phyloP scores from a whole-genome alignment of 1,140 invertebrate genomes.

The Drosophila azteca region DNA sequence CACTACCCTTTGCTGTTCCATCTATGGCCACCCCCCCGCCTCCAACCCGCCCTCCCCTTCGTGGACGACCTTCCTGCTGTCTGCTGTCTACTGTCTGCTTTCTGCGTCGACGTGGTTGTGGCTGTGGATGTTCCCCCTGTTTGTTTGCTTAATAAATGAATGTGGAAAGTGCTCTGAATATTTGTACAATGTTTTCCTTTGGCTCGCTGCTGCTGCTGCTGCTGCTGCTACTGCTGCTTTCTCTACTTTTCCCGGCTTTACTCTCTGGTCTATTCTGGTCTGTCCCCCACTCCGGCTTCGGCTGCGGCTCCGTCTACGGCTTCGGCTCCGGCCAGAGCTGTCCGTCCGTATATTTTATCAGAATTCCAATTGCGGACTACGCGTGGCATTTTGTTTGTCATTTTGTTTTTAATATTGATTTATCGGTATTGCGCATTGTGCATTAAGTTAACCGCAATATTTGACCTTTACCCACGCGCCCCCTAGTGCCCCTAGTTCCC shows the following conservation, averaged over 20 bases:
- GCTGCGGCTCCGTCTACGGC: too few species aligned
- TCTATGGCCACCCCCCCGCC: too few species aligned
- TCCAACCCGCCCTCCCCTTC: not conserved
- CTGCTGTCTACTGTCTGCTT: not conserved
- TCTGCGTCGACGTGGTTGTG: too few species aligned
- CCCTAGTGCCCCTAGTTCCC: too few species aligned
- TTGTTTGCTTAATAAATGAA: conserved; percentile 72
- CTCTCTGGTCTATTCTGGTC: too few species aligned
- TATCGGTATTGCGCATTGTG: conserved; percentile 57
- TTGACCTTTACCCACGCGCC: conserved; percentile 48
- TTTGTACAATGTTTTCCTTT: conserved; percentile 61
- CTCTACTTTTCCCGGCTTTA: too few species aligned
- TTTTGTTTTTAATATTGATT: conserved; percentile 65
- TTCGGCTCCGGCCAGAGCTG: too few species aligned
- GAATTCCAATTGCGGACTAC: conserved; percentile 23
- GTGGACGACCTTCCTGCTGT: conserved; percentile 16
- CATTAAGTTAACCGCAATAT: conserved; percentile 57
- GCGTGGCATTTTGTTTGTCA: conserved; percentile 55
- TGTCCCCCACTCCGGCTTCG: too few species aligned
- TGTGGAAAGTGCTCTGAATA: conserved; percentile 68
- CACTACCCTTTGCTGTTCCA: not conserved
- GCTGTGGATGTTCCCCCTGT: conserved; percentile 3
- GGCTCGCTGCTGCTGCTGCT: not conserved
- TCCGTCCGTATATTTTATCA: conserved; percentile 31
- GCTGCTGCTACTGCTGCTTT: not conserved